These are phyloP conservation scores for Turnix velox DNA, from an alignment of 2,113 vertebrate genomes.

Conservation along the genomic window DNA sequence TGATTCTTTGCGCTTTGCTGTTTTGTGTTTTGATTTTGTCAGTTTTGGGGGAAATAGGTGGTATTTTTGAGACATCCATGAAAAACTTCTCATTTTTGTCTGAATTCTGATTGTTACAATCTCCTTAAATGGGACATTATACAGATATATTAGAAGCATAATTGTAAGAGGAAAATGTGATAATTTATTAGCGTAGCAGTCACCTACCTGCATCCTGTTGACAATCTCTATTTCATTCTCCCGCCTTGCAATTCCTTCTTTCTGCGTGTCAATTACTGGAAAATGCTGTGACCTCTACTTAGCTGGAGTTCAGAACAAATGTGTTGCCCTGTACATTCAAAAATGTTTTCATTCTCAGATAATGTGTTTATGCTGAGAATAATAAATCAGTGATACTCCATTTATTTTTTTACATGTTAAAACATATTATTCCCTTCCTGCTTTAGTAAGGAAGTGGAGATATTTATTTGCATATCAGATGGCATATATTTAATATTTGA, in stretches of 20 bases:
- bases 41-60: rapidly evolving
- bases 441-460: neutral
- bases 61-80: neutral
- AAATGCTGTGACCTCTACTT: neutral
- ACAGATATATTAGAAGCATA: neutral
- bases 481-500: neutral
- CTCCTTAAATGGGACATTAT: neutral
- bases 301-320: neutral
- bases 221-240: neutral
- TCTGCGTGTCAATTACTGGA: neutral
- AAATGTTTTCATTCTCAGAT: neutral
- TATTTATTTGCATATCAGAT: neutral
- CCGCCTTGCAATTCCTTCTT: neutral
- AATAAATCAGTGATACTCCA: neutral
- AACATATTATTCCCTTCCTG: neutral
- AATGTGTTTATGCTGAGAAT: neutral
- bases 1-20: neutral
- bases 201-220: neutral
- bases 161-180: neutral
- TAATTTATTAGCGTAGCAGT: neutral
- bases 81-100: neutral
- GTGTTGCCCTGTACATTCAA: rapidly evolving
- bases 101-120: neutral
- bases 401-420: neutral
- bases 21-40: neutral